Conservation (phyloP, 2,113 vertebrate genomes). For the Oryzias woworae region DNA sequence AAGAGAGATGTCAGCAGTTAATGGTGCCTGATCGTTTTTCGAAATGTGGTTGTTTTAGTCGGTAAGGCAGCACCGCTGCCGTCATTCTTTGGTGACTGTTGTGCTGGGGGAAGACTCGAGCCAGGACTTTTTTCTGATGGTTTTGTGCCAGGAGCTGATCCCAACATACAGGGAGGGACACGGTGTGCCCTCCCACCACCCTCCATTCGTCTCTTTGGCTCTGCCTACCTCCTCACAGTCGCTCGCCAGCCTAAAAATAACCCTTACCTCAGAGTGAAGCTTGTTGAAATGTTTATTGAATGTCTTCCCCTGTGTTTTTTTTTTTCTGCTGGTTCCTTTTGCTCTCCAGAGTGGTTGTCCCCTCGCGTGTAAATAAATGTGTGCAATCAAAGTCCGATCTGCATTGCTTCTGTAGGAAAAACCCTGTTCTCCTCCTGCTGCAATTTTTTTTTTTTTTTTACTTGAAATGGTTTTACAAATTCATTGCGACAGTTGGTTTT, state of each 20-base stretch:
- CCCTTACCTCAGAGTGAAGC: conserved; percentile 51
- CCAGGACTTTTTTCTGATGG: conserved; percentile 53
- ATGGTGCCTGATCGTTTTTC: conserved; percentile 23
- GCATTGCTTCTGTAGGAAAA: conserved; percentile 24
- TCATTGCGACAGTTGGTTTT: conserved; percentile 8
- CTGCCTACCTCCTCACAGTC: conserved; percentile 51
- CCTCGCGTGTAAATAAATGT: not conserved
- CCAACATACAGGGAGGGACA: conserved; percentile 57
- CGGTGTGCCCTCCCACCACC: conserved; percentile 56
- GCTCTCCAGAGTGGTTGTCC: conserved; percentile 13
- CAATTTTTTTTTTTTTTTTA: conserved; percentile 12
- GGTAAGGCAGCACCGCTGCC: conserved; percentile 29
- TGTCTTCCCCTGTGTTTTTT: conserved; percentile 33
- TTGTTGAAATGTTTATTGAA: conserved; percentile 58
- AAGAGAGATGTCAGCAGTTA: conserved; percentile 1
- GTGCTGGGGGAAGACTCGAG: conserved; percentile 18
- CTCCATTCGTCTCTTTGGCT: not conserved
- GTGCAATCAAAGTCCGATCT: not conserved
- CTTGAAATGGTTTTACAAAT: conserved; percentile 21
- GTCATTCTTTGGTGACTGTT: conserved; percentile 21
- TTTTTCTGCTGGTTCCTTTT: not conserved
- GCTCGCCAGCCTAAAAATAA: conserved; percentile 69
- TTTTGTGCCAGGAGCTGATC: conserved; percentile 44
- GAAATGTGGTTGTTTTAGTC: conserved; percentile 31
- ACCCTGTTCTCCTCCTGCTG: conserved; percentile 24